These are phyloP conservation scores for Dasyprocta punctata DNA, from an alignment of 2,113 vertebrate species.

Conservation along the genomic window DNA sequence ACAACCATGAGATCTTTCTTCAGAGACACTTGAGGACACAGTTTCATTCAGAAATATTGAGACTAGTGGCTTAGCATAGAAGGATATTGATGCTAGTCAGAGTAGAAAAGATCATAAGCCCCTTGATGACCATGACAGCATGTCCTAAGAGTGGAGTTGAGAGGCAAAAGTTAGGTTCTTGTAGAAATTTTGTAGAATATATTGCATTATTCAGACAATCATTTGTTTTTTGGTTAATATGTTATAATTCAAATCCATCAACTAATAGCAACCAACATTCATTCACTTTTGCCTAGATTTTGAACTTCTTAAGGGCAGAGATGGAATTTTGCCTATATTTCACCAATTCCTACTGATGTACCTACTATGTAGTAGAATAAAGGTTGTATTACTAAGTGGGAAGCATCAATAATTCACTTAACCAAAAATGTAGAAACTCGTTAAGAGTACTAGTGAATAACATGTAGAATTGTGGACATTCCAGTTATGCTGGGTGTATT, in stretches of 20 bases:
- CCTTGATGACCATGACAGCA: neutral
- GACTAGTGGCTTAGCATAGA: neutral
- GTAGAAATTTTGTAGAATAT: conserved; percentile 11
- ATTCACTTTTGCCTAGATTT: neutral
- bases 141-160: neutral
- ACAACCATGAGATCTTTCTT: neutral
- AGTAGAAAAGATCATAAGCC: neutral
- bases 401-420: neutral
- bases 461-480: neutral
- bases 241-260: neutral
- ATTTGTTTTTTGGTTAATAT: neutral
- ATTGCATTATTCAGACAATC: neutral
- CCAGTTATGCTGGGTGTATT: too few relatives aligned
- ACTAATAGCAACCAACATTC: neutral
- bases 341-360: neutral
- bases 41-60: neutral
- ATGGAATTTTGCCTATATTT: neutral
- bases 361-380: neutral
- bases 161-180: neutral
- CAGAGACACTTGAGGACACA: neutral
- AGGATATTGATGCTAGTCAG: neutral
- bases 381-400: neutral
- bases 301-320: neutral
- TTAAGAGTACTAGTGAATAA: neutral
- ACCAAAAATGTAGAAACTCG: neutral